phyloP scores from a whole-genome alignment of 2,797 vertebrate species.

The Gymnopithys bicolor region DNA sequence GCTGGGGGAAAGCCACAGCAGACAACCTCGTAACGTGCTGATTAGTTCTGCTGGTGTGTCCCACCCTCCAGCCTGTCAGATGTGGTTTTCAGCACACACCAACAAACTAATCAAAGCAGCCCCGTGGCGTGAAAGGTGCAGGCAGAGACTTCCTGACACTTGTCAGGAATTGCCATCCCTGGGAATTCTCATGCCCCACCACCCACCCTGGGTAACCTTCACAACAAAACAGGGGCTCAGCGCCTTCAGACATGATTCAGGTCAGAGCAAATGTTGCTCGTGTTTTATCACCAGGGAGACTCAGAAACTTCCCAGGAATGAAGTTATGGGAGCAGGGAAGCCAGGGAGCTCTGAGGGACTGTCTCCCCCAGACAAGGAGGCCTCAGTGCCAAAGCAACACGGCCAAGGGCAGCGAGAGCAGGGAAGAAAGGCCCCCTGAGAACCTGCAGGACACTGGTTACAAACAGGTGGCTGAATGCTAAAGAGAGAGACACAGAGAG shows the following conservation, averaged over 20 bases:
- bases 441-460: constrained; percentile 40
- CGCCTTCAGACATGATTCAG: constrained; percentile 70
- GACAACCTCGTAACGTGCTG: neutral
- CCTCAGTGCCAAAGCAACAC: constrained; percentile 76
- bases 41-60: neutral
- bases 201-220: constrained; percentile 72
- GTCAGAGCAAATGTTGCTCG: constrained; percentile 69
- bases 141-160: constrained; percentile 25
- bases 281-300: constrained; percentile 81
- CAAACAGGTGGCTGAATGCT: constrained; percentile 62
- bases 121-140: neutral
- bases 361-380: constrained; percentile 73
- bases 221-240: constrained; percentile 71
- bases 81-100: neutral
- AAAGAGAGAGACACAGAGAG: constrained; percentile 32
- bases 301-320: constrained; percentile 81
- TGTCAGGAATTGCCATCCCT: constrained; percentile 34
- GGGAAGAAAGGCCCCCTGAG: constrained; percentile 36
- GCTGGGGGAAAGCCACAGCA: neutral
- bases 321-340: constrained; percentile 55
- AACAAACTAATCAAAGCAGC: neutral
- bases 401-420: constrained; percentile 57
- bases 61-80: neutral
- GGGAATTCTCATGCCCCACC: constrained; percentile 76
- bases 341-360: constrained; percentile 58